Conservation (phyloP, 2,797 vertebrate species). For the Eremophila alpestris region DNA sequence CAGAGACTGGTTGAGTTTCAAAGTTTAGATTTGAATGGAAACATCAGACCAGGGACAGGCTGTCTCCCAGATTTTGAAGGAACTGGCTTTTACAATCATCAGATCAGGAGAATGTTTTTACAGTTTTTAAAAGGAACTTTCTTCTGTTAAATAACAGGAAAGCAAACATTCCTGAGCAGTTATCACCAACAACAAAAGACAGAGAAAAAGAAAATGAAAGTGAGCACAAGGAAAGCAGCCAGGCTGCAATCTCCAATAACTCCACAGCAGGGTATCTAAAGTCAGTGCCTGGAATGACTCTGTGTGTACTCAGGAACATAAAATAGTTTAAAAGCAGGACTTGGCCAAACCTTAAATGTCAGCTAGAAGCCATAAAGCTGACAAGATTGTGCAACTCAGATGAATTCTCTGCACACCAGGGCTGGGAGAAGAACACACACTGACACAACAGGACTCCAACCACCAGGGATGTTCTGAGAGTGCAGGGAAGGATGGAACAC, state of each 20-base stretch:
- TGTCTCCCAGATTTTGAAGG: not conserved
- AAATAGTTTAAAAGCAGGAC: not conserved
- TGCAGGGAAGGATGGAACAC: not conserved
- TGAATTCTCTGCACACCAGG: not conserved
- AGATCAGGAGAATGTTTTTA: not conserved
- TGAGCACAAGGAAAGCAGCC: not conserved
- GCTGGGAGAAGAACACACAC: not conserved
- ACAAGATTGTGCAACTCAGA: not conserved
- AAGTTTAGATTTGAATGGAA: too few species aligned
- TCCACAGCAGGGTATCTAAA: not conserved
- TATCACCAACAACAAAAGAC: not conserved
- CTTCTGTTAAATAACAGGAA: not conserved
- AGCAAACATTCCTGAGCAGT: not conserved
- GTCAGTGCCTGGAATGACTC: not conserved
- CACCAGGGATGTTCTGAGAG: not conserved
- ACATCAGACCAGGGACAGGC: too few species aligned
- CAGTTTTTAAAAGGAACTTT: not conserved
- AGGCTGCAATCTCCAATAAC: not conserved
- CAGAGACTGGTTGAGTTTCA: not conserved
- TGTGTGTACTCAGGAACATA: not conserved
- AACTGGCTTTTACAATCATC: not conserved
- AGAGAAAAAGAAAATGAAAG: conserved; percentile 54
- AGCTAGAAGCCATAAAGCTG: not conserved
- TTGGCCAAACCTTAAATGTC: not conserved
- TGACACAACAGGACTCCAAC: not conserved